Conservation (phyloP, 2,888 invertebrate species). For the Lepas anatifera region DNA sequence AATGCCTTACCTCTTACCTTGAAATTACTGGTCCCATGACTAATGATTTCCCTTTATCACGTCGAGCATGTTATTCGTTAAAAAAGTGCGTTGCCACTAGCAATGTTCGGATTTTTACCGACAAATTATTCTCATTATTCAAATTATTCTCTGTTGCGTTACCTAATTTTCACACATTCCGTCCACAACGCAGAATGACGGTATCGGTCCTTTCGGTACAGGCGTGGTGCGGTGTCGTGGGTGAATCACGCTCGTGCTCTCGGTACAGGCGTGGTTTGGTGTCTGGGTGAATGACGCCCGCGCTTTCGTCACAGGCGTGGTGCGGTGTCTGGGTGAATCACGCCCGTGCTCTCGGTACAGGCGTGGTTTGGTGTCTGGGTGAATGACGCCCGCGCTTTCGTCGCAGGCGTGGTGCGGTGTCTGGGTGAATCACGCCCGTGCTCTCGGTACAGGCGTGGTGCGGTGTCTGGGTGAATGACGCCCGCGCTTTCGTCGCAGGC, state of each 20-base stretch:
- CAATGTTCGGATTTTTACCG: too few relatives aligned
- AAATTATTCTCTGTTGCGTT: too few relatives aligned
- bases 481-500: neutral
- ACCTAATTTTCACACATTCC: too few relatives aligned
- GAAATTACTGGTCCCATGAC: too few relatives aligned
- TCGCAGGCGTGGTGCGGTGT: neutral
- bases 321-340: neutral
- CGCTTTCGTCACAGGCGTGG: neutral
- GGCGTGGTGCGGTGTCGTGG: neutral
- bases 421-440: too few relatives aligned
- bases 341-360: neutral
- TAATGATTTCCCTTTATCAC: too few relatives aligned
- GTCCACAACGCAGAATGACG: too few relatives aligned
- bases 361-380: neutral
- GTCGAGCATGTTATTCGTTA: too few relatives aligned
- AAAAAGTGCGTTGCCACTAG: too few relatives aligned
- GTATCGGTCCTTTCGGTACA: too few relatives aligned
- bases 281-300: neutral
- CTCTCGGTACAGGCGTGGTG: neutral
- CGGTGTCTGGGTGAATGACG: neutral
- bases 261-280: neutral
- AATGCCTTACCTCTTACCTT: too few relatives aligned
- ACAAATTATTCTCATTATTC: too few relatives aligned
- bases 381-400: neutral
- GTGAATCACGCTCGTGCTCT: neutral